Evolutionary conservation across 2,888 invertebrate species (phyloP).

Genomic region (Hydrotaea cyrtoneurina): DNA sequence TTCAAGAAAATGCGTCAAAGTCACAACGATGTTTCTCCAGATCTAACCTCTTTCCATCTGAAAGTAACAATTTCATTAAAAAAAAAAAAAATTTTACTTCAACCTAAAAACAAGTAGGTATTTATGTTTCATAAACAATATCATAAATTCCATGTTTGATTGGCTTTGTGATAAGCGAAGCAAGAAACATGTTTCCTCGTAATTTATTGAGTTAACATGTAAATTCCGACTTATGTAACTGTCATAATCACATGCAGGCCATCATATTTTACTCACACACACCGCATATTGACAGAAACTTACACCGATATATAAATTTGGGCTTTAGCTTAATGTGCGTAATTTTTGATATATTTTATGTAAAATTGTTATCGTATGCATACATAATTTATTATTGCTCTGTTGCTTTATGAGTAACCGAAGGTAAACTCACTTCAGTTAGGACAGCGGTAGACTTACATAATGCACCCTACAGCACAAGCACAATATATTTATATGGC

Average conservation of each 20-base stretch:
- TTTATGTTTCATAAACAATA: neutral
- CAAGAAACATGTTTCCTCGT: neutral
- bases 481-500: slow-evolving; percentile 17
- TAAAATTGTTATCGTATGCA: slow-evolving; percentile 60
- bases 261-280: slow-evolving; percentile 16
- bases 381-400: slow-evolving; percentile 52
- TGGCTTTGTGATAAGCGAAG: neutral
- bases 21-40: no score
- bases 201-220: slow-evolving; percentile 18
- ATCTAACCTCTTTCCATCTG: no score
- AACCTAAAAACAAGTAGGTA: no score
- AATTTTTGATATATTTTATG: slow-evolving; percentile 47
- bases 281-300: neutral
- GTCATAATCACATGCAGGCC: slow-evolving; percentile 37
- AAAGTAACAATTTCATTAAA: no score
- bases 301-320: neutral
- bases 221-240: slow-evolving; percentile 25
- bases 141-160: neutral
- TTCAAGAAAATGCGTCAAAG: no score
- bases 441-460: neutral
- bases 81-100: no score
- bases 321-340: slow-evolving; percentile 7
- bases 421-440: no score
- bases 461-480: slow-evolving; percentile 54
- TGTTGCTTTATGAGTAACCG: neutral